A percentile compares a stretch with the other conserved stretches of the same genome.
These are phyloP conservation scores for Sinella curviseta DNA, from an alignment of 1,140 invertebrate genomes.

Conservation along the genomic window DNA sequence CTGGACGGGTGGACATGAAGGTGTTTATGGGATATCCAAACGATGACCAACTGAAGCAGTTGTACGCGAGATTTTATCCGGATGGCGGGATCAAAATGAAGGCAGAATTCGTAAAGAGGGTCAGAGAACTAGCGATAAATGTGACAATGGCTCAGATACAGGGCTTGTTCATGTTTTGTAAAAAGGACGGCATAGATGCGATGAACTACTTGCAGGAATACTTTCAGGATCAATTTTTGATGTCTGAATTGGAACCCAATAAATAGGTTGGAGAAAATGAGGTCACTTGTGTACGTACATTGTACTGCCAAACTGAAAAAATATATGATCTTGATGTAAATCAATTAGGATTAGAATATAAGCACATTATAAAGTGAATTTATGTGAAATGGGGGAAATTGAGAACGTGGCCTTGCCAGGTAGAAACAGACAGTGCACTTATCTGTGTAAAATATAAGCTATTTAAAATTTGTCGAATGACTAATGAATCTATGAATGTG, in stretches of 20 bases:
- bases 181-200: not conserved
- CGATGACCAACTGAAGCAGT: constrained; percentile 7
- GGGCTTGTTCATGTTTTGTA: constrained; percentile 5
- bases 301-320: not conserved
- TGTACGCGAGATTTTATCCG: constrained; percentile 12
- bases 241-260: not conserved
- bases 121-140: not conserved
- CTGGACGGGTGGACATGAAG: constrained; percentile 20
- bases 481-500: too few relatives aligned
- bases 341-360: too few relatives aligned
- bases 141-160: constrained; percentile 13
- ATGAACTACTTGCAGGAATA: not conserved
- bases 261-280: not conserved
- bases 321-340: too few relatives aligned
- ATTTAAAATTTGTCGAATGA: too few relatives aligned
- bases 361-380: too few relatives aligned
- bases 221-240: constrained; percentile 20
- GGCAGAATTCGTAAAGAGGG: constrained; percentile 6
- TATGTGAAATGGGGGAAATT: too few relatives aligned
- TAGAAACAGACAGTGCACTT: too few relatives aligned
- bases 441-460: too few relatives aligned
- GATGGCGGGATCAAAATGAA: not conserved
- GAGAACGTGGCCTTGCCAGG: too few relatives aligned
- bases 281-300: not conserved
- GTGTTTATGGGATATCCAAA: not conserved